phyloP scores from a whole-genome alignment of 92 coral and sea anemone genomes.

The Heliopora coerulea region DNA sequence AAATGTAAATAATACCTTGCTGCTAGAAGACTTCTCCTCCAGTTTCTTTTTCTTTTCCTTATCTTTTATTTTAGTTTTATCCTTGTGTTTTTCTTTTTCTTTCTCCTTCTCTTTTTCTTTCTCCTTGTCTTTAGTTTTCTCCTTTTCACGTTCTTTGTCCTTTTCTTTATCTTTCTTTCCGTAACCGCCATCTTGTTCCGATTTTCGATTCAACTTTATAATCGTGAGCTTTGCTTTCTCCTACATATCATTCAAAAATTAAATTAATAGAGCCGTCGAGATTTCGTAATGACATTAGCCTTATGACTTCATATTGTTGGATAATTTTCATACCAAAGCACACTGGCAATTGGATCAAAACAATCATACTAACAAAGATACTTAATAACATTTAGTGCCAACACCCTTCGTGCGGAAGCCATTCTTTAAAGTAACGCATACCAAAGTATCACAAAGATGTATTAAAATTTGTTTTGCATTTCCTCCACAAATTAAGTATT shows the following conservation, averaged over 20 bases:
- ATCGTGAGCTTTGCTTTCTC: slow-evolving; percentile 25
- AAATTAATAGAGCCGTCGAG: no score
- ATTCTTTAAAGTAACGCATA: no score
- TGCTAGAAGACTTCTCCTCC: slow-evolving; percentile 39
- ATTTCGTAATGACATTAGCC: no score
- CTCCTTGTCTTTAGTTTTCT: slow-evolving; percentile 62
- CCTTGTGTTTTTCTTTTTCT: slow-evolving; percentile 59
- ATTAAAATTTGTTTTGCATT: no score
- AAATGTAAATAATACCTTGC: slow-evolving; percentile 8
- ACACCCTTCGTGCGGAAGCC: no score
- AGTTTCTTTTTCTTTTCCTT: slow-evolving; percentile 58
- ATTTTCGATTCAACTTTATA: slow-evolving; percentile 13
- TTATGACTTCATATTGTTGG: no score
- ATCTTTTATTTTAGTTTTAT: slow-evolving; percentile 58
- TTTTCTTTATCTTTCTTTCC: slow-evolving; percentile 57
- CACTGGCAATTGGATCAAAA: no score
- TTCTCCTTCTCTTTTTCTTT: slow-evolving; percentile 65
- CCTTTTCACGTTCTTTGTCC: slow-evolving; percentile 47
- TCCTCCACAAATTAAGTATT: no score
- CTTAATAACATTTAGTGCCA: no score
- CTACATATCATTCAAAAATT: background rate
- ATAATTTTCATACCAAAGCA: no score
- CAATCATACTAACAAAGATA: no score
- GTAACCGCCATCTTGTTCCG: slow-evolving; percentile 23
- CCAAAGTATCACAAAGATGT: no score